A percentile compares a stretch with the other conserved stretches of the same genome.
Conservation (phyloP, 2,888 invertebrate genomes). For the Cheilosia soror region DNA sequence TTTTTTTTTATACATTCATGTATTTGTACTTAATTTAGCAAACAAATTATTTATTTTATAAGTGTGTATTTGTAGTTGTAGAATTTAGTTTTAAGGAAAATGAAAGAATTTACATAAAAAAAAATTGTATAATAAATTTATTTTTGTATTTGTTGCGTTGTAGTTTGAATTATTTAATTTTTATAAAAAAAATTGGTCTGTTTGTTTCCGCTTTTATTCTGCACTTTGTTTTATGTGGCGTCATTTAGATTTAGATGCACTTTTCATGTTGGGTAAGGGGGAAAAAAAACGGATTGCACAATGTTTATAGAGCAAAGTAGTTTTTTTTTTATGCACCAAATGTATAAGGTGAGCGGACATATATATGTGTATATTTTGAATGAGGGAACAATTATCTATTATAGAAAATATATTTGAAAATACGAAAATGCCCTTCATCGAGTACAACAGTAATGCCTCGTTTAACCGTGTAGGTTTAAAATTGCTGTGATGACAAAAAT, state of each 20-base stretch:
- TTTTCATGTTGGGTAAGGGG: not conserved
- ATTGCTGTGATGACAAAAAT: not conserved
- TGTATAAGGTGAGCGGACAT: not conserved
- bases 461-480: not conserved
- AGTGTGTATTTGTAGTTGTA: conserved; percentile 59
- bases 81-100: conserved; percentile 29
- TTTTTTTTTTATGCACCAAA: not conserved
- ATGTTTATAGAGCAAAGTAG: not conserved
- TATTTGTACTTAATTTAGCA: conserved; percentile 43
- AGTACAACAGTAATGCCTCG: not conserved
- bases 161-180: conserved; percentile 50
- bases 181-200: conserved; percentile 6
- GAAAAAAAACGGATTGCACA: not conserved
- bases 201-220: conserved; percentile 22
- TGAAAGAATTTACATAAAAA: conserved; percentile 8
- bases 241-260: conserved; percentile 27
- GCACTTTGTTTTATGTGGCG: conserved; percentile 15
- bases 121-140: conserved; percentile 49
- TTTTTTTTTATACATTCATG: conserved; percentile 20
- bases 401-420: too few relatives aligned
- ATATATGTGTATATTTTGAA: not conserved
- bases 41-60: conserved; percentile 41
- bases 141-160: conserved; percentile 62
- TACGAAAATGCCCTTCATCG: too few relatives aligned
- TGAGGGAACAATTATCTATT: too few relatives aligned